A percentile compares a stretch with the other conserved stretches of the same genome.
Evolutionary conservation across 2,888 invertebrate species (phyloP).

Genomic region (Ametastegia equiseti): DNA sequence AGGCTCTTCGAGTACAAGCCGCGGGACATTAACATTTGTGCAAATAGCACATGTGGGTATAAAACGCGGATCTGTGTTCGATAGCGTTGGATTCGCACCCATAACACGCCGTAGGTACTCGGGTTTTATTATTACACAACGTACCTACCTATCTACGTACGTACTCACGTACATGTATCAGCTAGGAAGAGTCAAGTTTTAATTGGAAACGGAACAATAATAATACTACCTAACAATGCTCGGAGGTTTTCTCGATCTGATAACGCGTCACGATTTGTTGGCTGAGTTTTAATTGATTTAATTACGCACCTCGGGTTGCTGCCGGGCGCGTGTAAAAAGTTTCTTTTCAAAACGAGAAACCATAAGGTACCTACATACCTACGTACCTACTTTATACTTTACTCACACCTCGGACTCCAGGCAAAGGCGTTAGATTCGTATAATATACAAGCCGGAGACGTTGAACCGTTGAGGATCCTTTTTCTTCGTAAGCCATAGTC

Average conservation of each 20-base stretch:
- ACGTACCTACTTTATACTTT: not conserved
- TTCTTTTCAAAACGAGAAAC: not conserved
- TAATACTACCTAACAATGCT: conserved; percentile 33
- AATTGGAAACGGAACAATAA: conserved; percentile 43
- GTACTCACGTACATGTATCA: not conserved
- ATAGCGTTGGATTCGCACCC: not conserved
- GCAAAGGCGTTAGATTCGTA: too few species aligned
- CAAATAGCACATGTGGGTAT: not conserved
- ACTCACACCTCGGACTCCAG: too few species aligned
- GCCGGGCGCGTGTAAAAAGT: conserved; percentile 67
- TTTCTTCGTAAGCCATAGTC: not conserved
- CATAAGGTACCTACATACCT: not conserved
- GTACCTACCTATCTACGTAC: not conserved
- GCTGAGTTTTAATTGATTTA: conserved; percentile 47
- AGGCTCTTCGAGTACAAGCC: not conserved
- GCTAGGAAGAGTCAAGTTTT: conserved; percentile 31
- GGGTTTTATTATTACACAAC: not conserved
- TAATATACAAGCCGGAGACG: too few species aligned
- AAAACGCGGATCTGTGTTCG: not conserved
- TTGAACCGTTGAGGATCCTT: too few species aligned
- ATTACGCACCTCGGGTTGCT: conserved; percentile 56
- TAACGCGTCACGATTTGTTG: conserved; percentile 45
- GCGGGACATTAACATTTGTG: not conserved
- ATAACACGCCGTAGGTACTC: not conserved
- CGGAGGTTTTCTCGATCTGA: conserved; percentile 44